Base-by-base conservation (phyloP, 30 jellyfish, hydroid and myxozoan genomes). In the Aurelia sp. region DNA sequence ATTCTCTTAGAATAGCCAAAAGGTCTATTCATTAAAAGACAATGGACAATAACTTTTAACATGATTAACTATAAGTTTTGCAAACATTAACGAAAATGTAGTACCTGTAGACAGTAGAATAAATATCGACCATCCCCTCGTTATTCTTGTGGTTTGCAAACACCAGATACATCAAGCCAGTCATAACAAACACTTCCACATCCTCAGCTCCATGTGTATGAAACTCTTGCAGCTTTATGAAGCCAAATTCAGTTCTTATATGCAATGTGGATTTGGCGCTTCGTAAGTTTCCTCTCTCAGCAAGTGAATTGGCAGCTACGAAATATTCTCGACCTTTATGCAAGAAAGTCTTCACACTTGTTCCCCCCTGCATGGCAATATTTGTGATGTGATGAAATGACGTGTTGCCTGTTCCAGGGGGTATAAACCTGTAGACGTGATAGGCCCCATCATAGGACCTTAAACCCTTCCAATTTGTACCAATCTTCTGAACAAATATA, bases 181-280 rank as follows among this genome's bases (percentile, higher is more conserved):
- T 91, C 10, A 88, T 84, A 8, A 68, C 72, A 65, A 88, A 78
- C 38, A 84, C 90, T 76, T 88, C 98, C 21, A 85, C 98, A 84
- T 93, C 98, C 64, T 88, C 93, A 48, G 98, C 98, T 13, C 96
- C 96, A 27, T 72, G 90, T 13, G 98, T 88, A 30, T 81, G 95
- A 64, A 93, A 93, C 50, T 68, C 74, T 79, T 93, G 97, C 41
- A 80, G 57, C 61, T 64, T 48, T 65, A 73, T 84, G 40, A 68
- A 78, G 30, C 98, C 98, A 40, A 19, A 55, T n/a, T 60, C 48
- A 4, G 90, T 66, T 57, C 72, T 78, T 18, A 82, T 78, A 74
- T 89, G 84, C 48, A 93, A 58, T 33, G 87, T 74, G 27, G 98
- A 93, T 51, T 87, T 63, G 15, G 80, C 89, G 57, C 63, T 75